These are phyloP conservation scores for Sorex maritimensis DNA, from an alignment of 2,797 vertebrate species.

Conservation along the genomic window DNA sequence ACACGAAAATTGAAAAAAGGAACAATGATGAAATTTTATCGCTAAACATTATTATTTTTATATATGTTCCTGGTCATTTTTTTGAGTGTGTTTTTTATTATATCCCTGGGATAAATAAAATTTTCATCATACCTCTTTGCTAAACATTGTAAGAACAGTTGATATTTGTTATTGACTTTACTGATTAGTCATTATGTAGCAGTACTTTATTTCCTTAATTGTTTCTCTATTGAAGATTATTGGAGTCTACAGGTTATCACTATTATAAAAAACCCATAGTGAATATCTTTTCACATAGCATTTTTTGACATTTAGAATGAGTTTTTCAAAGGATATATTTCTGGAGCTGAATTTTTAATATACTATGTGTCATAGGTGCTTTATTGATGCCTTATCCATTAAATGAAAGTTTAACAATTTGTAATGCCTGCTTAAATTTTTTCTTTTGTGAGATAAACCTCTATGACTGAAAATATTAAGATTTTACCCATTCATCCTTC, in stretches of 20 bases:
- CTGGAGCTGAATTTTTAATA: conserved; percentile 25
- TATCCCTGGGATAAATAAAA: too few species aligned
- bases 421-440: background rate
- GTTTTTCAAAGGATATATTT: conserved; percentile 7
- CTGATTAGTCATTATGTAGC: background rate
- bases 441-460: background rate
- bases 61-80: conserved; percentile 14
- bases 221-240: background rate
- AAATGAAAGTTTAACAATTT: background rate
- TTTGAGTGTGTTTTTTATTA: background rate
- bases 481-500: background rate
- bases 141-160: conserved; percentile 1
- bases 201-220: background rate
- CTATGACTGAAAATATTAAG: background rate
- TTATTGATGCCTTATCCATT: background rate
- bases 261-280: conserved; percentile 29
- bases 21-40: background rate
- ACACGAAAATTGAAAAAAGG: background rate
- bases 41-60: conserved; percentile 5
- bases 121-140: background rate
- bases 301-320: conserved; percentile 29
- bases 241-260: background rate
- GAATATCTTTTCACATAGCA: background rate
- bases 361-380: background rate
- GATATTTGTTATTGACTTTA: background rate